Evolutionary conservation across 2,797 vertebrate genomes (phyloP), one percentile per base, ranked within the genome.

Genomic region (Jordanella pulchra): DNA sequence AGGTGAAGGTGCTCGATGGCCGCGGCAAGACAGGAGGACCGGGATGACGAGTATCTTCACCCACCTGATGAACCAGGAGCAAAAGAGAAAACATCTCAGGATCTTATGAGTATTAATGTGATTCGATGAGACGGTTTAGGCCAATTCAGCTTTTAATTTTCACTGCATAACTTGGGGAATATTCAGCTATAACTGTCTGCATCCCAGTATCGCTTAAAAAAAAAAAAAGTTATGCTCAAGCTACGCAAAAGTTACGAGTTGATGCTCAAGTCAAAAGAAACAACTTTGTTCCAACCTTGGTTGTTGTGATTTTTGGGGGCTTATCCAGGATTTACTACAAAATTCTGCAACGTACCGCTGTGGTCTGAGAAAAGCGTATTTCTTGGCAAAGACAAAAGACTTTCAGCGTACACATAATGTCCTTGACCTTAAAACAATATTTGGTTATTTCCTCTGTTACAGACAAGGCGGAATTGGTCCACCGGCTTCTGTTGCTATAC

Each of bases 1-100:
- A 96, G 61, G 96, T 97, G 83, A 98, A 98, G 0, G 97, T 98
- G 86, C 95, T 99, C 30, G 97, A 97, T 0, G 97, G 96, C 51
- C 98, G 93, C 32, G 97, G 96, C 84, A 96, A 87, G 89, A 96
- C 91, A 0, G 97, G 95, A 0, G 96, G 95, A 83, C 93, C 96
- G 15, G 93, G 88, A 69, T 97, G 96, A 50, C 96, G 96, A 17
- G 96, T 95, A 79, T 99, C 97, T 76, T 99, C 97, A 84, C 96
- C 97, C 0, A 98, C 97, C 98, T 99, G 93, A 13, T 13, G 2
- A 35, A 17, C 3, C 6, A 53, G 48, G 48, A 67, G 2, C 10
- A 35, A 1, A n/a, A 39, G n/a, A 42, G 86, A 83, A 48, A 67
- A 65, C 78, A 90, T 77, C 71, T 73, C 42, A 67, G 78, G 82